phyloP scores from a whole-genome alignment of 35 echinoderm and acorn worm genomes.

The Patiria miniata region DNA sequence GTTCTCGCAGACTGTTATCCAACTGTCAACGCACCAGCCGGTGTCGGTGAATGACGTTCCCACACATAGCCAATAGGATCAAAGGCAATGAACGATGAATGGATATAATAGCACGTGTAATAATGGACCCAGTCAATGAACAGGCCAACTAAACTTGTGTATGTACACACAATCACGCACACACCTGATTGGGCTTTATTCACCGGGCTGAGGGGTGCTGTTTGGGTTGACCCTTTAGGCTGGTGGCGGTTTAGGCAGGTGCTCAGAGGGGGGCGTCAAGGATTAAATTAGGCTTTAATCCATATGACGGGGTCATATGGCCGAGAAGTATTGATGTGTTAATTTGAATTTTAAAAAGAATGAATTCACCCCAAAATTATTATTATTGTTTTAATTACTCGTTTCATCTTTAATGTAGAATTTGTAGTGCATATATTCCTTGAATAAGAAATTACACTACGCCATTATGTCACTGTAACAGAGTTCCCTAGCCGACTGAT shows the following conservation, averaged over 20 bases:
- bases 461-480: too few species aligned
- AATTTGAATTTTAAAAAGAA: background rate
- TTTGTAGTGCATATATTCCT: background rate
- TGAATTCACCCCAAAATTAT: background rate
- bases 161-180: too few species aligned
- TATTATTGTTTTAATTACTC: background rate
- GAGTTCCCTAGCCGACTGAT: too few species aligned
- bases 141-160: too few species aligned
- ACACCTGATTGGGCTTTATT: background rate
- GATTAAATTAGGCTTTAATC: background rate
- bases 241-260: background rate
- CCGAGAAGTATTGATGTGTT: background rate
- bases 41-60: background rate
- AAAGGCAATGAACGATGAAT: background rate
- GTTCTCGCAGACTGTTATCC: background rate
- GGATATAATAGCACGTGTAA: slow-evolving; percentile 9
- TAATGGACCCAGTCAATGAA: too few species aligned
- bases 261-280: background rate
- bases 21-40: background rate
- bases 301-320: background rate
- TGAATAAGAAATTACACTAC: background rate
- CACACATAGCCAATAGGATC: background rate
- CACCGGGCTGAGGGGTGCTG: slow-evolving; percentile 2
- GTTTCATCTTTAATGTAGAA: background rate
- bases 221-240: slow-evolving; percentile 14